Base-by-base conservation (phyloP, 2,888 invertebrate species). In the Apamea anceps region DNA sequence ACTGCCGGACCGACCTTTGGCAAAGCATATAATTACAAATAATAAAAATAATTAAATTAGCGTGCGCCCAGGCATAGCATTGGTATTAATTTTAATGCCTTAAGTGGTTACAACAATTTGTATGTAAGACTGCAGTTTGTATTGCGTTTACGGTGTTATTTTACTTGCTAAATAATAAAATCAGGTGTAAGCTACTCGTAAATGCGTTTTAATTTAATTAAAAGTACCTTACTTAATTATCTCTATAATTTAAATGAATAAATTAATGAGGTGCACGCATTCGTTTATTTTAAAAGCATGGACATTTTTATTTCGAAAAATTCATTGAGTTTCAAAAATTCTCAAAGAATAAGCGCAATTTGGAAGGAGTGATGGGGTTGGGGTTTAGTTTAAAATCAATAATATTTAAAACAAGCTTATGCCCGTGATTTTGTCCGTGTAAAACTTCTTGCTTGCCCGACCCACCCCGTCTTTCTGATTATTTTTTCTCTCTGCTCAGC, bases 21-120 rank as follows among this genome's bases (percentile, higher is more conserved):
- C 45, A 54, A 75, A 65, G 68, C 0, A 67, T 83, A 48, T 45
- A 63, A 72, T 80, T 57, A n/a, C 21, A 28, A 60, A 62, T 54
- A 71, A 37, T 63, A 73, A 51, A 67, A 67, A 63, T 82, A 75
- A 86, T 84, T 72, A 84, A n/a, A 60, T 62, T 45, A 25, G 25
- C 21, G 15, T 67, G 70, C 15, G 48, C 66, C 18, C 32, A 21
- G 6, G 57, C 13, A 45, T 10, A 57, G 32, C 25, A 37, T 37
- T 7, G n/a, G 1, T 67, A 71, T 81, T 67, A 63, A 82, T 77
- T 83, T 71, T 45, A 74, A 60, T 18, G 25, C 21, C 3, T 5
- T 74, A 82, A 84, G 83, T 82, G 84, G 15, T n/a, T 68, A 5
- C 1, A 48, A 42, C 84, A 66, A 86, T 84, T 86, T 73, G 73